Evolutionary conservation across 1,140 invertebrate species (phyloP).

Genomic region (Globodera rostochiensis): DNA sequence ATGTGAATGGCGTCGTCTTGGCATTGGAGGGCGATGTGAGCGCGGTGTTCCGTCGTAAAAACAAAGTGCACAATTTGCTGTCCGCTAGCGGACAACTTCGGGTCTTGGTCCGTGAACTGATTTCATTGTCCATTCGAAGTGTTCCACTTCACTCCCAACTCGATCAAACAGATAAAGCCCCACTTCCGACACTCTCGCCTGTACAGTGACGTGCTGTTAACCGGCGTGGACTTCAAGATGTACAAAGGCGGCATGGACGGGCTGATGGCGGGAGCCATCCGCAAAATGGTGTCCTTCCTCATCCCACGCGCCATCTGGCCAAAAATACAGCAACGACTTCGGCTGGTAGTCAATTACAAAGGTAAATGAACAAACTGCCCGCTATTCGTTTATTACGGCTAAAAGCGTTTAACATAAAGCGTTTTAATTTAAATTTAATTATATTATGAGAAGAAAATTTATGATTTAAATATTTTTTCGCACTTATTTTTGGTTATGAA

Average conservation of each 20-base stretch:
- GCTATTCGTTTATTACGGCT: too few species aligned
- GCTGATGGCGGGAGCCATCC: slow-evolving; percentile 44
- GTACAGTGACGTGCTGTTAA: slow-evolving; percentile 51
- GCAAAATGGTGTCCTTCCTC: slow-evolving; percentile 45
- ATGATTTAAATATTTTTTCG: too few species aligned
- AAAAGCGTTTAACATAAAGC: too few species aligned
- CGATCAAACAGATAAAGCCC: slow-evolving; percentile 48
- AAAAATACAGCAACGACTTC: slow-evolving; percentile 54
- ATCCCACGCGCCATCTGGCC: slow-evolving; percentile 55
- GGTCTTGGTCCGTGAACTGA: slow-evolving; percentile 38
- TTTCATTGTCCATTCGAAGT: not conserved
- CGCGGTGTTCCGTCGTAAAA: slow-evolving; percentile 47
- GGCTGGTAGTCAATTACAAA: slow-evolving; percentile 55
- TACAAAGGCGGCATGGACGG: slow-evolving; percentile 49
- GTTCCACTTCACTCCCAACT: not conserved
- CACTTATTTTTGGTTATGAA: too few species aligned
- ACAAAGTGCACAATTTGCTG: slow-evolving; percentile 45
- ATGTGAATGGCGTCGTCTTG: slow-evolving; percentile 46
- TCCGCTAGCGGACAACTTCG: slow-evolving; percentile 49
- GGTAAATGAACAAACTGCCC: slow-evolving; percentile 16
- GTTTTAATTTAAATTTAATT: too few species aligned
- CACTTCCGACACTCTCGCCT: slow-evolving; percentile 49
- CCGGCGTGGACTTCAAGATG: slow-evolving; percentile 56
- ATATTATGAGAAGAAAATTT: too few species aligned
- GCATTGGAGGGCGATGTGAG: slow-evolving; percentile 50